Base-by-base conservation (phyloP, 2,888 invertebrate species). In the Torymus aiolomorphi region DNA sequence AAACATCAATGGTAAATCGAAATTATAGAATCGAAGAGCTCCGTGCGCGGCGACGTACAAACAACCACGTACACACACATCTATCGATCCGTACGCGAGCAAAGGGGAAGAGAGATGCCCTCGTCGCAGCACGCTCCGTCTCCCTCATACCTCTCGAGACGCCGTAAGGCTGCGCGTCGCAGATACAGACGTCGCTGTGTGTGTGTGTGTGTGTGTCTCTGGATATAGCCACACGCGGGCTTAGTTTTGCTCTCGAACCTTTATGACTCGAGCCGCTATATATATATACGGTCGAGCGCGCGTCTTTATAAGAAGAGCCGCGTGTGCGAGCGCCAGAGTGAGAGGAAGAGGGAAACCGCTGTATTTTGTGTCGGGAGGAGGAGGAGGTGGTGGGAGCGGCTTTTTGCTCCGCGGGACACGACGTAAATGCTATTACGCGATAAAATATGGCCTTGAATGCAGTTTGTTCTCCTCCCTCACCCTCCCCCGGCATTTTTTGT, bases 181-280 rank as follows among this genome's bases (percentile, higher is more conserved):
- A 42, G 42, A 42, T 42, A 42, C 42, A 42, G 42, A 42, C 42
- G 42, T 42, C 8, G 1, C 31, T 24, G 12, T 42, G 14, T 20
- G 4, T 63, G 24, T n/a, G 61, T 18, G n/a, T n/a, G n/a, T n/a
- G 8, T 20, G 13, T 13, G 2, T 16, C n/a, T 42, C 20, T 61
- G 11, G 3, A 61, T 0, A 18, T n/a, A 16, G 70, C 8, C 4
- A 4, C 20, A 54, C 49, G 12, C 16, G 18, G 5, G 73, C 63
- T 75, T 52, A 67, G 76, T 69, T 76, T 69, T 61, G 42, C 76
- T 31, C 76, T 57, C 56, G 73, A 73, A 73, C 63, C 73, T 73
- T 73, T 73, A 73, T 73, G 63, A 73, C 14, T 18, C 51, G 16
- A 42, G 8, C 18, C 16, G 4, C 42, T 42, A 42, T 42, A 42